Conservation (phyloP, 2,888 invertebrate species). For the Brachypterus glaber region DNA sequence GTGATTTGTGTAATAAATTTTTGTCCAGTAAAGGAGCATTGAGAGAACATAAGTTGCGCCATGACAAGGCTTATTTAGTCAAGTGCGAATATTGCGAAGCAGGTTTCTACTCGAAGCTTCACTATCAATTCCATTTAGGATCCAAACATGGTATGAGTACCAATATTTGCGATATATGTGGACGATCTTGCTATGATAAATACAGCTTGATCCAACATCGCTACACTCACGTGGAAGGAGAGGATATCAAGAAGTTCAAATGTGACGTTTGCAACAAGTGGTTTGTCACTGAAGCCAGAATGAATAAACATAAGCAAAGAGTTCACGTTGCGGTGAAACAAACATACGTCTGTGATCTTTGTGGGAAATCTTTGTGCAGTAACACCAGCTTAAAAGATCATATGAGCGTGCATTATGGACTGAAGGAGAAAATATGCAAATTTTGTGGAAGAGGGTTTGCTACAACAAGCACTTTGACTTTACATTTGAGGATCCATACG, state of each 20-base stretch:
- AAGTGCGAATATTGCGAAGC: constrained; percentile 23
- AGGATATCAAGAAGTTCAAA: constrained; percentile 22
- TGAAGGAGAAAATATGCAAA: constrained; percentile 42
- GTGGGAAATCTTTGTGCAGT: constrained; percentile 44
- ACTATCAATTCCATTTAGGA: constrained; percentile 3
- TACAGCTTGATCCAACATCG: constrained; percentile 25
- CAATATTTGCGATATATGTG: constrained; percentile 27
- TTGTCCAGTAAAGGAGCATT: constrained; percentile 32
- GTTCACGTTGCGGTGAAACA: constrained; percentile 18
- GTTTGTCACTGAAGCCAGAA: constrained; percentile 23
- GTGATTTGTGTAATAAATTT: constrained; percentile 48
- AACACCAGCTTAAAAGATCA: constrained; percentile 27
- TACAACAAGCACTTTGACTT: constrained; percentile 44
- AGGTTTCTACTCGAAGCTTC: constrained; percentile 23
- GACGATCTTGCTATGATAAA: constrained; percentile 26
- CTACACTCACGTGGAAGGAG: constrained; percentile 23
- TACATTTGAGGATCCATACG: constrained; percentile 47
- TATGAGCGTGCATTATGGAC: constrained; percentile 32
- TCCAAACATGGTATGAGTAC: constrained; percentile 6
- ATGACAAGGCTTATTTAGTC: not conserved
- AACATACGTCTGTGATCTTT: constrained; percentile 40
- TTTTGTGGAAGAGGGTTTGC: constrained; percentile 49
- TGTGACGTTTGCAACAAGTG: constrained; percentile 24
- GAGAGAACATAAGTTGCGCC: not conserved
- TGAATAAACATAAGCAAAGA: constrained; percentile 25